These are phyloP conservation scores for Betta splendens DNA, from an alignment of 2,797 vertebrate species.

Conservation along the genomic window DNA sequence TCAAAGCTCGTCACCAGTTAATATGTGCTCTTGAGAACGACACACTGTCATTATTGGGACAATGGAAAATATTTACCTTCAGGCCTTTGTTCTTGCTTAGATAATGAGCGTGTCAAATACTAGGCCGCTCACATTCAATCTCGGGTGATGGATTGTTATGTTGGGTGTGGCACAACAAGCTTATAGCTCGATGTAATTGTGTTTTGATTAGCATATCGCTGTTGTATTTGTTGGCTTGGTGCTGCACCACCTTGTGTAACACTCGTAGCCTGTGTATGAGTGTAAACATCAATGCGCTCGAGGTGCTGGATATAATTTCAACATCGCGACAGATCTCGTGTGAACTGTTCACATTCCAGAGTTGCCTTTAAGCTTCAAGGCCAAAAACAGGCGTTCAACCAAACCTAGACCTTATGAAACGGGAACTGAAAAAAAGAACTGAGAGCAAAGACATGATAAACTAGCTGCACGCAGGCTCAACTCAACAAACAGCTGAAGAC, in stretches of 20 bases:
- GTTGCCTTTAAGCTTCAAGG: not conserved
- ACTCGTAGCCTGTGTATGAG: not conserved
- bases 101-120: slow-evolving; percentile 8
- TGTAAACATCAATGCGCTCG: no score
- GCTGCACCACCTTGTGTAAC: not conserved
- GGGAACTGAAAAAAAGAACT: slow-evolving; percentile 45
- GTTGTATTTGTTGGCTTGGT: not conserved
- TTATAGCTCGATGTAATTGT: not conserved
- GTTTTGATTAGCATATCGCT: not conserved
- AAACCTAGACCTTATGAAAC: not conserved
- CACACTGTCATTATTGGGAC: slow-evolving; percentile 3
- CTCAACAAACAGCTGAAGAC: slow-evolving; percentile 41
- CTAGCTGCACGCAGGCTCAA: no score
- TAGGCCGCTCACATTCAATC: not conserved
- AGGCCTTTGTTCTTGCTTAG: not conserved
- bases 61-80: slow-evolving; percentile 17
- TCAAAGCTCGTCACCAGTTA: slow-evolving; percentile 22
- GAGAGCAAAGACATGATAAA: slow-evolving; percentile 21
- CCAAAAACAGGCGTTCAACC: not conserved
- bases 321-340: not conserved
- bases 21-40: slow-evolving; percentile 1
- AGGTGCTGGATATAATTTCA: not conserved
- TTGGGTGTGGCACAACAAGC: not conserved
- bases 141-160: slow-evolving; percentile 1
- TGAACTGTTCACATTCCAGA: not conserved